A percentile compares a stretch with the other conserved stretches of the same genome.
Conservation (phyloP, 2,797 vertebrate species). For the Denticeps clupeoides region DNA sequence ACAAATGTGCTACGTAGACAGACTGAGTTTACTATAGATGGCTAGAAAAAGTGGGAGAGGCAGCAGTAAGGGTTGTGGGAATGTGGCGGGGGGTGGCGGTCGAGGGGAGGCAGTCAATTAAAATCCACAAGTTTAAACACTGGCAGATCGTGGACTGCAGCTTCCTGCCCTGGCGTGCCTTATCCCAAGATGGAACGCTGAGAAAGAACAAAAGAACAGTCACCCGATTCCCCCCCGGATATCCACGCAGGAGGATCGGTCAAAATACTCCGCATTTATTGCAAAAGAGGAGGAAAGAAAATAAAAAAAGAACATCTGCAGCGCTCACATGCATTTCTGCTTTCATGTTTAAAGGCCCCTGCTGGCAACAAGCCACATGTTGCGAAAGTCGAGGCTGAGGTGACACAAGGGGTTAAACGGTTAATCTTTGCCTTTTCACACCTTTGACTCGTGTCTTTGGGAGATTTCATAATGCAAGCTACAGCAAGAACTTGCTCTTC, state of each 20-base stretch:
- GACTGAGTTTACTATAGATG: neutral
- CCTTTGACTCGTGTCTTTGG: neutral
- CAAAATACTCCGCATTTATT: conserved; percentile 18
- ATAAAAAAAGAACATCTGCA: conserved; percentile 20
- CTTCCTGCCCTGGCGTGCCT: conserved; percentile 58
- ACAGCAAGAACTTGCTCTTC: too few species aligned
- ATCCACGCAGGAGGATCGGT: conserved; percentile 33
- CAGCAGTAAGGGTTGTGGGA: neutral
- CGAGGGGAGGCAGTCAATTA: conserved; percentile 45
- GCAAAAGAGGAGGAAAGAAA: too few species aligned
- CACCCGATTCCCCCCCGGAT: conserved; percentile 34
- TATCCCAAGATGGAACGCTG: conserved; percentile 47
- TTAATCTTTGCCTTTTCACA: conserved; percentile 3
- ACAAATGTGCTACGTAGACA: conserved; percentile 36
- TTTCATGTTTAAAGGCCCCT: neutral
- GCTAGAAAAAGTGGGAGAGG: neutral
- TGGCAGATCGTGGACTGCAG: conserved; percentile 39
- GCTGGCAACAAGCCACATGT: conserved; percentile 1
- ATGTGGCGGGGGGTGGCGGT: neutral
- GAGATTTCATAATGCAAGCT: neutral
- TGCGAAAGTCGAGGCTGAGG: neutral
- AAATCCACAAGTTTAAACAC: conserved; percentile 58
- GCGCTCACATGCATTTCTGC: neutral
- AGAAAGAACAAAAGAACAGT: conserved; percentile 56
- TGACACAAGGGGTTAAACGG: neutral